Conservation (phyloP, 2,113 vertebrate species). For the Oncorhynchus tshawytscha region DNA sequence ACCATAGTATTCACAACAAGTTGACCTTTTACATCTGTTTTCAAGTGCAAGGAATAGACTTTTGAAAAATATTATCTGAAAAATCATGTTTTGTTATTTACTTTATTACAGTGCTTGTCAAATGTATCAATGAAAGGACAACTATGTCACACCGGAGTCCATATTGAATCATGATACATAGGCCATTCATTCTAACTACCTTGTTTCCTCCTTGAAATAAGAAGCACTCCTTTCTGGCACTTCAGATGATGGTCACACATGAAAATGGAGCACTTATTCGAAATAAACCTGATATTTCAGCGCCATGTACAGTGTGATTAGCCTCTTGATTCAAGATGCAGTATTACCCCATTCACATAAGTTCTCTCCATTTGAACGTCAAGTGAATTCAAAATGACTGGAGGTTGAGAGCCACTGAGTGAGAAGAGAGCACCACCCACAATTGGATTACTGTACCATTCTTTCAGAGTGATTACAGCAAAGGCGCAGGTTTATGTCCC, state of each 20-base stretch:
- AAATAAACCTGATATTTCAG: conserved; percentile 25
- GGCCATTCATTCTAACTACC: conserved; percentile 25
- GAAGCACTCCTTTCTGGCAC: conserved; percentile 10
- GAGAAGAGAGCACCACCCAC: conserved; percentile 42
- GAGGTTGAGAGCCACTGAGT: conserved; percentile 42
- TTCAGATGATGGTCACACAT: conserved; percentile 16
- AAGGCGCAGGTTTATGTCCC: conserved; percentile 1
- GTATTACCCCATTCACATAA: conserved; percentile 48
- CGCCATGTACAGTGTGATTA: neutral
- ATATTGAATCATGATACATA: neutral
- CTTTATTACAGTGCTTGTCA: no score
- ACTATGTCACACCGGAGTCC: neutral
- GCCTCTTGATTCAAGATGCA: conserved; percentile 39
- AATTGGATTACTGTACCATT: conserved; percentile 52
- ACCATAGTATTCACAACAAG: neutral
- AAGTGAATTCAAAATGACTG: conserved; percentile 32
- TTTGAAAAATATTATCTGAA: no score
- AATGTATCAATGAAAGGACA: no score
- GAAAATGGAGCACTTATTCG: conserved; percentile 36
- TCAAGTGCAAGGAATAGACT: no score
- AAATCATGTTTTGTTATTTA: no score
- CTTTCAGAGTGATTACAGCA: conserved; percentile 44
- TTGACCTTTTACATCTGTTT: neutral
- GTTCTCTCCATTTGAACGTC: conserved; percentile 43
- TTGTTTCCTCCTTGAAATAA: conserved; percentile 12